These are phyloP conservation scores for Brachionus paranguensis DNA, from an alignment of 1,140 invertebrate species.

Conservation along the genomic window DNA sequence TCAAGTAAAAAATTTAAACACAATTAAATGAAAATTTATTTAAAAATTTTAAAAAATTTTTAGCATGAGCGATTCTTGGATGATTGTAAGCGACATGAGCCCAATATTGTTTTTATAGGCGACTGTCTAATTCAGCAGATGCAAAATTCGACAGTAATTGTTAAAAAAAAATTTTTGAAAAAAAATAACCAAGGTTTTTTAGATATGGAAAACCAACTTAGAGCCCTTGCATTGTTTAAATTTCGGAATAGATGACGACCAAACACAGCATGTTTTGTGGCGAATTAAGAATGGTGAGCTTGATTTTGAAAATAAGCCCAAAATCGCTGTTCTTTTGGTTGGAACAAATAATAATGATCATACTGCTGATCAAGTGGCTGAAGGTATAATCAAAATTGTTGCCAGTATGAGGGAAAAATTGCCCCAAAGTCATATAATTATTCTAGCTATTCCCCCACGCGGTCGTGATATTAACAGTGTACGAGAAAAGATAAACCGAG, in stretches of 20 bases:
- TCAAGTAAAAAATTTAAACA: slow-evolving; percentile 46
- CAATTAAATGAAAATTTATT: neutral
- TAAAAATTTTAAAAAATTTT: neutral
- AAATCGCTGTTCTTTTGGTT: slow-evolving; percentile 76
- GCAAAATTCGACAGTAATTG: slow-evolving; percentile 63
- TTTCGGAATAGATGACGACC: slow-evolving; percentile 79
- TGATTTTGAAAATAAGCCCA: slow-evolving; percentile 59
- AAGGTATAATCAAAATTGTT: slow-evolving; percentile 72
- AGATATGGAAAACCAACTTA: slow-evolving; percentile 76
- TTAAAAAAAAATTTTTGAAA: neutral
- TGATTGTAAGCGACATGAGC: slow-evolving; percentile 75
- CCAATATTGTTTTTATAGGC: slow-evolving; percentile 81
- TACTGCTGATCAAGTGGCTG: slow-evolving; percentile 69
- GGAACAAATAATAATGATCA: slow-evolving; percentile 78
- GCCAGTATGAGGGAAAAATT: slow-evolving; percentile 67
- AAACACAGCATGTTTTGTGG: slow-evolving; percentile 81
- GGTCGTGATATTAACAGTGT: slow-evolving; percentile 73
- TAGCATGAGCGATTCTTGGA: slow-evolving; percentile 73
- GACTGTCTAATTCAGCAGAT: slow-evolving; percentile 75
- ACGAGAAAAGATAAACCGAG: slow-evolving; percentile 67
- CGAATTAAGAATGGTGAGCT: slow-evolving; percentile 77
- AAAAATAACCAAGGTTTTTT: neutral
- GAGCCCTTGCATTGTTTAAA: slow-evolving; percentile 78
- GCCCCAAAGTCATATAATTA: slow-evolving; percentile 69
- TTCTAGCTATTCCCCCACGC: slow-evolving; percentile 73